Evolutionary conservation across 2,797 vertebrate genomes (phyloP), one percentile per base, ranked within the genome.

Genomic region (Sebastes cheni): DNA sequence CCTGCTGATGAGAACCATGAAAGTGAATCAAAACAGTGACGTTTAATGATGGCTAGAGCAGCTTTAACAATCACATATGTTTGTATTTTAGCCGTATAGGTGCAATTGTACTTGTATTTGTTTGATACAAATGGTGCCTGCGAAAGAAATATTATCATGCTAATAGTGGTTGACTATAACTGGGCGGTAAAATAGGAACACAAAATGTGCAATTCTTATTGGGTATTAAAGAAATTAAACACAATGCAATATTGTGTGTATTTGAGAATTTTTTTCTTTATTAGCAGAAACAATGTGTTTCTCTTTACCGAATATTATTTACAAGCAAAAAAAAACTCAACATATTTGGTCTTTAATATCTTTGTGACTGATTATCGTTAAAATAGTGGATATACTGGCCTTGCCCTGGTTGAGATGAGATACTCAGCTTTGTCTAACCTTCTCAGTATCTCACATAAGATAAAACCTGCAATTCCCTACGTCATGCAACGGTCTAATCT

Each of bases 371-470:
- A 56, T 74, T 69, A 42, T 23, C 18, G 16, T 29, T 22, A 29
- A 32, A 29, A 65, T 1, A 34, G 34, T 32, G 72, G 10, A 66
- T 56, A 8, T 8, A n/a, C 29, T 65, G 84, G 52, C 87, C 86
- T 90, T 79, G 81, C 39, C 84, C 18, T 64, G 16, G 60, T 61
- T 56, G 67, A 79, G 75, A 80, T 20, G 60, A 79, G 36, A 50
- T 58, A 64, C 16, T 62, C n/a, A 50, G 69, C 54, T 82, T 39
- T 56, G 73, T 84, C 54, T 83, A 79, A 84, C 86, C 89, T 87
- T 92, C 86, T 83, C 62, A n/a, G 60, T 86, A 91, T 88, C 83
- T 88, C 82, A 92, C 91, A 95, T 94, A 94, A 67, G 89, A 93
- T 72, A 91, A 90, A 83, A 59, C 36, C 55, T n/a, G 4, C 18